Evolutionary conservation across 2,797 vertebrate species (phyloP).

Genomic region (Dipus sagitta): DNA sequence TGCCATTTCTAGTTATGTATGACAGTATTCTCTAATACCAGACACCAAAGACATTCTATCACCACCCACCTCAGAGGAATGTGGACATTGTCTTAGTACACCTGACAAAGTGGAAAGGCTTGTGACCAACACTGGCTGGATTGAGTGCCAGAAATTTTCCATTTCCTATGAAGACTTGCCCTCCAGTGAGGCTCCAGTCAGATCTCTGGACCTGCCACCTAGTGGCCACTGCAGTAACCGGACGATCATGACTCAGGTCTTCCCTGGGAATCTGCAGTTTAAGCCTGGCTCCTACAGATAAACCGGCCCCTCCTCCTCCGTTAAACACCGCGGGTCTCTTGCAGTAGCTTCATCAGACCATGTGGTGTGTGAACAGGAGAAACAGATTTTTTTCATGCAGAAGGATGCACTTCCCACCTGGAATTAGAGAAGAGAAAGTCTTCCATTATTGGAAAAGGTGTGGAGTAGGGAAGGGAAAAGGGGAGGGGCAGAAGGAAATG

Average conservation of each 20-base stretch:
- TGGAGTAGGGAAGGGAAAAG: slow-evolving; percentile 11
- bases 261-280: slow-evolving; percentile 33
- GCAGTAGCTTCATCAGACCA: slow-evolving; percentile 71
- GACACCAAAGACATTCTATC: not conserved
- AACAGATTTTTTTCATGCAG: slow-evolving; percentile 71
- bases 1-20: not conserved
- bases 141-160: not conserved
- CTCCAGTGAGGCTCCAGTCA: slow-evolving; percentile 37
- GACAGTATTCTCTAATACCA: not conserved
- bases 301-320: slow-evolving; percentile 15
- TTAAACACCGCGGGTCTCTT: slow-evolving; percentile 48
- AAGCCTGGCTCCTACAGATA: slow-evolving; percentile 38
- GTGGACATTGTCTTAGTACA: not conserved
- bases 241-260: not conserved
- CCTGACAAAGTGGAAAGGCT: not conserved
- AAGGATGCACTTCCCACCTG: slow-evolving; percentile 73
- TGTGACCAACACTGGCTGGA: not conserved
- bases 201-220: slow-evolving; percentile 81
- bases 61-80: not conserved
- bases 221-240: slow-evolving; percentile 74
- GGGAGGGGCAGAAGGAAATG: not conserved
- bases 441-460: slow-evolving; percentile 67
- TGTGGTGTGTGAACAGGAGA: slow-evolving; percentile 77
- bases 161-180: not conserved
- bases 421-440: slow-evolving; percentile 58